Evolutionary conservation across 2,797 vertebrate species (phyloP), one percentile per base, ranked within the genome.

Genomic region (Typhlichthys eigenmanni): DNA sequence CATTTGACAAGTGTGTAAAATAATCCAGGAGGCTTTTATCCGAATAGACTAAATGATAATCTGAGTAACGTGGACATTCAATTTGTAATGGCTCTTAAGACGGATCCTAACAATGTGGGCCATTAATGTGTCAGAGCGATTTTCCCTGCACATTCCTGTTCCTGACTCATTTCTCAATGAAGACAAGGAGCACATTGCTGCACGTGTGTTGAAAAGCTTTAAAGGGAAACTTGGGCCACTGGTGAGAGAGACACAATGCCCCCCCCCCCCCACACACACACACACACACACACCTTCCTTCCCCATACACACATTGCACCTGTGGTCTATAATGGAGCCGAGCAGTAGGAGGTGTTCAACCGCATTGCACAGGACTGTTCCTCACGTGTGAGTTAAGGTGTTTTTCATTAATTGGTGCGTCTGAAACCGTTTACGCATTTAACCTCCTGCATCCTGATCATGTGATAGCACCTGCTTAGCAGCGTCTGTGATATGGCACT

Each of bases 31-130:
- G 5, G 5, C 34, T 38, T 38, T 38, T 38, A 38, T 38, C 34
- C 34, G 34, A 6, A 38, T 8, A 5, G 34, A 38, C 5, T 38
- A 38, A 1, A 38, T 38, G 34, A 38, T 38, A 8, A 38, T 38
- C 34, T 38, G 34, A 38, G 34, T 38, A 38, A 38, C 5, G 34
- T 38, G 34, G 34, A 38, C 34, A 78, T 81, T 57, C 76, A 79
- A 71, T 68, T 47, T 56, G 60, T 50, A 3, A 1, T 55, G 7
- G 65, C 76, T 70, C 61, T 63, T 50, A 45, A 61, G 64, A 70
- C 62, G 57, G 29, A 68, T 82, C 58, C 76, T 78, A 80, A 84
- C 85, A 79, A 80, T 74, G 57, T 13, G 8, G 81, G 78, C 86
- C 77, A 84, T 76, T 65, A 62, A 61, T 32, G 69, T 79, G 84